Conservation (phyloP, 1,140 invertebrate species). For the Pristionchus pacificus region DNA sequence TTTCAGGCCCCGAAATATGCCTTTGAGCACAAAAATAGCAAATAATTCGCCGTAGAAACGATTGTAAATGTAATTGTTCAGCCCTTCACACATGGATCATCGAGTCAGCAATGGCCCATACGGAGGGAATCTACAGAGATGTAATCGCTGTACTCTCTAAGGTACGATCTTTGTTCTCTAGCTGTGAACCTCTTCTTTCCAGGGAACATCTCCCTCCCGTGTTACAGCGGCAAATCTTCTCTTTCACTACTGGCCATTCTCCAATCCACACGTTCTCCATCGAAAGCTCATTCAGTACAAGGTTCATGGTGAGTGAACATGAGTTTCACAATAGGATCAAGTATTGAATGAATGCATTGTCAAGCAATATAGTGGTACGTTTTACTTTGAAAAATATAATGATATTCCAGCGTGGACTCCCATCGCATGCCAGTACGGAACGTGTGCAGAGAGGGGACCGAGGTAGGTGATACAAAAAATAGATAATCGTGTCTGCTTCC, state of each 20-base stretch:
- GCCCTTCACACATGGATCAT: conserved; percentile 51
- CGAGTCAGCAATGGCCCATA: conserved; percentile 58
- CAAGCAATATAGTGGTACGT: background rate
- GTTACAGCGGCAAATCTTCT: conserved; percentile 88
- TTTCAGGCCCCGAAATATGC: too few species aligned
- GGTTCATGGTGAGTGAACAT: conserved; percentile 70
- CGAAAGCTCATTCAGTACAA: conserved; percentile 80
- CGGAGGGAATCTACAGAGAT: conserved; percentile 91
- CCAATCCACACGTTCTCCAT: conserved; percentile 87
- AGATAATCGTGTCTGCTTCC: too few species aligned
- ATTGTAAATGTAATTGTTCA: conserved; percentile 27
- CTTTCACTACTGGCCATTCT: conserved; percentile 98
- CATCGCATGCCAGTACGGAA: conserved; percentile 41
- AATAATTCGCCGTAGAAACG: background rate
- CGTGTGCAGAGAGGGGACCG: conserved; percentile 36
- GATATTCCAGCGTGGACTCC: conserved; percentile 43
- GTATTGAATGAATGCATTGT: background rate
- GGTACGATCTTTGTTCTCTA: conserved; percentile 16
- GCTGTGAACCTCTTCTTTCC: background rate
- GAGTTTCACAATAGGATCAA: background rate
- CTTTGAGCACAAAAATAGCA: too few species aligned
- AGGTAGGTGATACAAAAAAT: too few species aligned
- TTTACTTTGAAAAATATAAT: background rate
- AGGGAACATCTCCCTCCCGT: conserved; percentile 79
- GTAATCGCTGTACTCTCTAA: conserved; percentile 92